Percentiles rank a stretch among this genome's conserved stretches.
These are phyloP conservation scores for Aplysia californica DNA, from an alignment of 1,140 invertebrate genomes.

Conservation along the genomic window DNA sequence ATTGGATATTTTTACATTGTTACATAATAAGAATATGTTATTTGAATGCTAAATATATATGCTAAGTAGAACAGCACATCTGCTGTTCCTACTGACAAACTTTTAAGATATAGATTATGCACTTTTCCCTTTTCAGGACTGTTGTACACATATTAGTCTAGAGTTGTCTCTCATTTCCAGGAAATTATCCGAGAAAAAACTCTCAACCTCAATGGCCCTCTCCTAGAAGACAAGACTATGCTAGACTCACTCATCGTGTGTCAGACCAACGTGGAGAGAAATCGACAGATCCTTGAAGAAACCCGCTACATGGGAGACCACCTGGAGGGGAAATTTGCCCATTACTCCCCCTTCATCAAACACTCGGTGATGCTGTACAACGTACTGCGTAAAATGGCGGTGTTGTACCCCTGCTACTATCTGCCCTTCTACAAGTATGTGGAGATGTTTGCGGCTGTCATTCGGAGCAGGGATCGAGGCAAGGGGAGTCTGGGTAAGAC, in stretches of 20 bases:
- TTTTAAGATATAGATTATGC: no score
- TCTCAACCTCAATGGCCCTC: slow-evolving; percentile 53
- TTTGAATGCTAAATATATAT: not conserved
- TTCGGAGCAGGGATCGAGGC: slow-evolving; percentile 56
- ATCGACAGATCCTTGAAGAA: slow-evolving; percentile 59
- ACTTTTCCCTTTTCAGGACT: no score
- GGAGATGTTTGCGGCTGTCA: slow-evolving; percentile 51
- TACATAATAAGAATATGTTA: not conserved
- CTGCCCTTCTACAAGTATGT: slow-evolving; percentile 61
- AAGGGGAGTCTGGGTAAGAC: slow-evolving; percentile 60
- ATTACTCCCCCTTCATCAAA: slow-evolving; percentile 59
- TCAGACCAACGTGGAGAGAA: slow-evolving; percentile 57
- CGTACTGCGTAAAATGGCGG: slow-evolving; percentile 52
- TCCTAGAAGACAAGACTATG: slow-evolving; percentile 64
- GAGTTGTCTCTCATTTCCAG: slow-evolving; percentile 43
- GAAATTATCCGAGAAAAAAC: slow-evolving; percentile 63
- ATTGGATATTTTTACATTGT: not conserved
- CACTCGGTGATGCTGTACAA: slow-evolving; percentile 61
- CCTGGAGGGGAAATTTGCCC: slow-evolving; percentile 59
- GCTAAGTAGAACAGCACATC: no score
- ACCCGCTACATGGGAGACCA: slow-evolving; percentile 60
- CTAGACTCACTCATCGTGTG: slow-evolving; percentile 57
- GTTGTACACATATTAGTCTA: no score
- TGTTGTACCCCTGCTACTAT: slow-evolving; percentile 58
- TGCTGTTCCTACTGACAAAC: no score